These are phyloP conservation scores for Montipora cactus DNA, from an alignment of 64 coral and sea anemone genomes.

Conservation along the genomic window DNA sequence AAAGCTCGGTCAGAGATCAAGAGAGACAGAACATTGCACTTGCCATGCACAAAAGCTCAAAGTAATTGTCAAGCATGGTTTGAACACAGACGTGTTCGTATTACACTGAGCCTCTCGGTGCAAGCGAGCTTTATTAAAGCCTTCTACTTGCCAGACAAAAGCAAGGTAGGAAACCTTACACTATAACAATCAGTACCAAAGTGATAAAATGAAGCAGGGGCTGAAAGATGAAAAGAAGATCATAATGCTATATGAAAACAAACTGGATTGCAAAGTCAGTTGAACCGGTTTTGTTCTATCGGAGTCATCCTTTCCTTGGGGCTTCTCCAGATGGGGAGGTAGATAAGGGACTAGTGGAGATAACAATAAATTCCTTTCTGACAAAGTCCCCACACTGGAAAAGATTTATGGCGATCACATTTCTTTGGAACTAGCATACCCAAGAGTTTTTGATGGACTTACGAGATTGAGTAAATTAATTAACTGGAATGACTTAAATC, in stretches of 20 bases:
- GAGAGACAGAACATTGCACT: conserved; percentile 70
- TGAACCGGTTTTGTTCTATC: conserved; percentile 79
- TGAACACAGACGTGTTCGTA: conserved; percentile 30
- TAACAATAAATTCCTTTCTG: conserved; percentile 40
- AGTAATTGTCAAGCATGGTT: conserved; percentile 76
- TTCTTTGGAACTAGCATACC: conserved; percentile 73
- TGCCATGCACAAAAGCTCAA: conserved; percentile 68
- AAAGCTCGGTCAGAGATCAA: conserved; percentile 59
- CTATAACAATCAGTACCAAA: conserved; percentile 66
- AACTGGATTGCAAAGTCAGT: conserved; percentile 66
- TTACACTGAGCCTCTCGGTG: conserved; percentile 51
- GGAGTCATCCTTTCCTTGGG: conserved; percentile 68
- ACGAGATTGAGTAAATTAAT: conserved; percentile 78
- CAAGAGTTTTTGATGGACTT: conserved; percentile 74
- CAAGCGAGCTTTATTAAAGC: conserved; percentile 67
- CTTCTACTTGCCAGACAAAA: conserved; percentile 68
- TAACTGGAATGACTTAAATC: background rate
- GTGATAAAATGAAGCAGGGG: conserved; percentile 74
- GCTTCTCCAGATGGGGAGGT: conserved; percentile 77
- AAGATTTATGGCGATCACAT: conserved; percentile 76
- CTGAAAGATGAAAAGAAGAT: conserved; percentile 79
- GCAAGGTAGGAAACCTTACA: conserved; percentile 70
- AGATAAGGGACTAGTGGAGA: conserved; percentile 74
- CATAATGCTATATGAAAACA: conserved; percentile 53
- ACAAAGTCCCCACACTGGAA: conserved; percentile 74